Percentiles rank a stretch among this genome's conserved stretches.
These are phyloP conservation scores for Leptopterna dolabrata DNA, from an alignment of 2,888 invertebrate genomes.

Conservation along the genomic window DNA sequence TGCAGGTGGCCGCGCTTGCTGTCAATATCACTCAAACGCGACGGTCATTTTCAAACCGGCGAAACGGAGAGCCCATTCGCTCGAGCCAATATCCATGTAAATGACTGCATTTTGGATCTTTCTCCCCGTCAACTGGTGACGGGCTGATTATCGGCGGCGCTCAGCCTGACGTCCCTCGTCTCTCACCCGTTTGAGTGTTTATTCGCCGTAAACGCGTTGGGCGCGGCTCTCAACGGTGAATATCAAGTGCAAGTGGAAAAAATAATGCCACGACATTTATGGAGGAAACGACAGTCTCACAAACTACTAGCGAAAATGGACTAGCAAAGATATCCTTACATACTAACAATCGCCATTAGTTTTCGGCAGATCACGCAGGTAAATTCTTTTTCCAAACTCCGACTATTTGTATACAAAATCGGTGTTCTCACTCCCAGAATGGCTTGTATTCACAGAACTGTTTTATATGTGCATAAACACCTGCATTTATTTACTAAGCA, in stretches of 20 bases:
- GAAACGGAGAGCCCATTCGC: background rate
- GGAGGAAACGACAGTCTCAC: too few relatives aligned
- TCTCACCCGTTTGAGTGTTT: background rate
- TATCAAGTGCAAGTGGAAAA: background rate
- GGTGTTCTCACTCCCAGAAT: too few relatives aligned
- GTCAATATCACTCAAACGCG: background rate
- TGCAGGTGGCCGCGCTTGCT: background rate
- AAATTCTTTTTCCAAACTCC: too few relatives aligned
- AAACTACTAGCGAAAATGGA: too few relatives aligned
- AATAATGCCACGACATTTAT: background rate
- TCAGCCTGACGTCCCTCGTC: background rate
- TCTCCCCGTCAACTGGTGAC: background rate
- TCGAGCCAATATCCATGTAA: constrained; percentile 13
- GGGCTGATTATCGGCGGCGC: background rate
- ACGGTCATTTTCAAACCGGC: background rate
- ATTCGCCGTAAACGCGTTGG: too few relatives aligned
- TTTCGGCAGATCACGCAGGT: too few relatives aligned
- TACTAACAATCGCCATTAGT: too few relatives aligned
- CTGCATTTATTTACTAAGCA: too few relatives aligned
- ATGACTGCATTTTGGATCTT: background rate
- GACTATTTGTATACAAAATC: too few relatives aligned
- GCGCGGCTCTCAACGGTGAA: background rate
- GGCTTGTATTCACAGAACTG: too few relatives aligned
- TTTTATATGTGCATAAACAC: too few relatives aligned
- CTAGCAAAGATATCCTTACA: too few relatives aligned